phyloP scores from a whole-genome alignment of 1,140 invertebrate species.

The Bombyx mori region DNA sequence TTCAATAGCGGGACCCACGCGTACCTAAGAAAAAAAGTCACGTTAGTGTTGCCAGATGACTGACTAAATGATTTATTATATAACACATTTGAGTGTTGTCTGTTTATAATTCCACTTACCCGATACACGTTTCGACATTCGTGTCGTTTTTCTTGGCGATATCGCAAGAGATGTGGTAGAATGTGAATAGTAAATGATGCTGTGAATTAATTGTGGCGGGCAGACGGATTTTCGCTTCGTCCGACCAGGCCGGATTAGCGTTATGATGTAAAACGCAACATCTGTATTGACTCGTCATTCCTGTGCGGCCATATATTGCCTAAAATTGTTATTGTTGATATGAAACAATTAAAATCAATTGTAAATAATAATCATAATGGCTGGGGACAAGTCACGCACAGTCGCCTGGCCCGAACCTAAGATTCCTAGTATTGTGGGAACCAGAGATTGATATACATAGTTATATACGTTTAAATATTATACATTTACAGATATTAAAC shows the following conservation, averaged over 20 bases:
- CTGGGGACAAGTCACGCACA: too few relatives aligned
- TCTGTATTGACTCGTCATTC: conserved; percentile 71
- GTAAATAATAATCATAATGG: too few relatives aligned
- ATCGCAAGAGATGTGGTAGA: conserved; percentile 91
- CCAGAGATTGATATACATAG: too few relatives aligned
- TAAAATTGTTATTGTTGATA: conserved; percentile 10
- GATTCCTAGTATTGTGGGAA: too few relatives aligned
- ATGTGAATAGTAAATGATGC: conserved; percentile 91
- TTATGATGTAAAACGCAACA: conserved; percentile 87
- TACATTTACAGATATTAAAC: too few relatives aligned
- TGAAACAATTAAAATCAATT: too few relatives aligned
- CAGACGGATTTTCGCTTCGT: conserved; percentile 90
- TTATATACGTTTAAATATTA: too few relatives aligned
- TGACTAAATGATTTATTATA: too few relatives aligned
- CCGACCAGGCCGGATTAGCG: conserved; percentile 86
- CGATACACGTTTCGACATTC: conserved; percentile 87
- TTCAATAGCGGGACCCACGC: conserved; percentile 89
- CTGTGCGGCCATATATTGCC: conserved; percentile 55
- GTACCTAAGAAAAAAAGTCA: conserved; percentile 66
- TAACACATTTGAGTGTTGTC: too few relatives aligned
- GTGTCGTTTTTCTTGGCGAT: conserved; percentile 85
- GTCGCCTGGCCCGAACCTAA: too few relatives aligned
- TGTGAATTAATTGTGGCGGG: conserved; percentile 83
- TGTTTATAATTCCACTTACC: conserved; percentile 52
- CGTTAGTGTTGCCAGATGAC: too few relatives aligned